phyloP scores from a whole-genome alignment of 2,113 vertebrate genomes.

The Neotragus pygmaeus region DNA sequence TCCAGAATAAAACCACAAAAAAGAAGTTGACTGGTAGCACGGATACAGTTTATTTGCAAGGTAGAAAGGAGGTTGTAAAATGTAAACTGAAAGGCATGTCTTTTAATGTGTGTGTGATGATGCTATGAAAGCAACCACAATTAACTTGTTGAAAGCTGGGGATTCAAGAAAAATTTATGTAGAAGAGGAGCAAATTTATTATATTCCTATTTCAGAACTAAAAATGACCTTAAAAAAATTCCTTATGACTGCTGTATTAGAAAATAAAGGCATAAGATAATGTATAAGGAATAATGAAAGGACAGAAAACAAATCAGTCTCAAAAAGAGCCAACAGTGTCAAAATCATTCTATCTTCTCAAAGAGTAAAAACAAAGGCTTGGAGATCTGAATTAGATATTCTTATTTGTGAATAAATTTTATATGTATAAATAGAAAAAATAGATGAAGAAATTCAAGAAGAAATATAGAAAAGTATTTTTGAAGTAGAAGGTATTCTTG shows the following conservation, averaged over 20 bases:
- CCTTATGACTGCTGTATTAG: not conserved
- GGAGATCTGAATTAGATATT: not conserved
- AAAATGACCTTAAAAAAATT: not conserved
- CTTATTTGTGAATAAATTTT: not conserved
- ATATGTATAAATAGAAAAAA: not conserved
- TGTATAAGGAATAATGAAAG: not conserved
- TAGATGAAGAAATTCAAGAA: not conserved
- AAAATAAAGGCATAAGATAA: not conserved
- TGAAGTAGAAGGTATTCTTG: not conserved
- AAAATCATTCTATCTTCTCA: not conserved
- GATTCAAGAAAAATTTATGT: not conserved
- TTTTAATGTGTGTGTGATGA: constrained; percentile 5
- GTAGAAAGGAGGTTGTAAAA: not conserved
- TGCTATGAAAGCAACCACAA: constrained; percentile 33
- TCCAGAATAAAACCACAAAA: not conserved
- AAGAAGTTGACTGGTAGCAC: not conserved
- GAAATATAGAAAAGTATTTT: not conserved
- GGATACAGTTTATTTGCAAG: constrained; percentile 33
- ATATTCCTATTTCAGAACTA: not conserved
- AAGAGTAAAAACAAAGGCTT: constrained; percentile 1
- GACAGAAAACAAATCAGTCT: not conserved
- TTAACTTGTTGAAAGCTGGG: constrained; percentile 32
- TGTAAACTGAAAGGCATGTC: not conserved
- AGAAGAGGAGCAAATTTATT: not conserved
- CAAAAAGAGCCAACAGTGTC: not conserved